Evolutionary conservation across 2,797 vertebrate genomes (phyloP), one percentile per base, ranked within the genome.

Genomic region (Muscicapa comitata): DNA sequence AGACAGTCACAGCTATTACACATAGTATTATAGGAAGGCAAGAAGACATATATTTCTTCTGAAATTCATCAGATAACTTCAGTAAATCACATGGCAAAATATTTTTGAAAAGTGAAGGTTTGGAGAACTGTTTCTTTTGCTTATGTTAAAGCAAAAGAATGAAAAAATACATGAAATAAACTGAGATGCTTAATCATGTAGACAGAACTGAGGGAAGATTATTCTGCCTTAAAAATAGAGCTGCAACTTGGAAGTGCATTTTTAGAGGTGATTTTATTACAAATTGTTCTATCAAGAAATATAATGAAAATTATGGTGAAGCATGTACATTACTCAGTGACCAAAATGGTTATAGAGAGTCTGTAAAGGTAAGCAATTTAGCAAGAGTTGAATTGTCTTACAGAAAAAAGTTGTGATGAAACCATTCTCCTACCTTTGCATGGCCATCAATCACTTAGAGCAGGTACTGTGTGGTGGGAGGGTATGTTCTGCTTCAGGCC

Each of bases 261-360:
- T 97, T 97, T 96, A 96, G 96, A 90, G 95, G 82, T 88, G 72
- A 95, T 97, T 97, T 97, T 97, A 97, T 97, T 98, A 97, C 76
- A 92, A 97, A 97, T 95, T 88, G 38, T 93, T 89, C 95, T 95
- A 82, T 94, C 88, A 80, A 96, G 75, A 79, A 94, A 85, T 42
- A 88, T 70, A 72, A 88, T 77, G 40, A 94, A 94, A 97, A 94
- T 94, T 93, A 95, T 86, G 53, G 82, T 90, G 67, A 77, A 70
- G 77, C 18, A 51, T 13, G 51, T 65, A 85, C 96, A 97, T 97
- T 92, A 89, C 82, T 98, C 96, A 97, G 94, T 65, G 29, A 73
- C 7, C 11, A 75, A 43, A 73, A 55, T 68, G 26, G 28, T 88
- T 94, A 79, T 16, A 55, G 72, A 23, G 47, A 37, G 9, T 87